phyloP scores from a whole-genome alignment of 2,113 vertebrate genomes.

The Chauna torquata region DNA sequence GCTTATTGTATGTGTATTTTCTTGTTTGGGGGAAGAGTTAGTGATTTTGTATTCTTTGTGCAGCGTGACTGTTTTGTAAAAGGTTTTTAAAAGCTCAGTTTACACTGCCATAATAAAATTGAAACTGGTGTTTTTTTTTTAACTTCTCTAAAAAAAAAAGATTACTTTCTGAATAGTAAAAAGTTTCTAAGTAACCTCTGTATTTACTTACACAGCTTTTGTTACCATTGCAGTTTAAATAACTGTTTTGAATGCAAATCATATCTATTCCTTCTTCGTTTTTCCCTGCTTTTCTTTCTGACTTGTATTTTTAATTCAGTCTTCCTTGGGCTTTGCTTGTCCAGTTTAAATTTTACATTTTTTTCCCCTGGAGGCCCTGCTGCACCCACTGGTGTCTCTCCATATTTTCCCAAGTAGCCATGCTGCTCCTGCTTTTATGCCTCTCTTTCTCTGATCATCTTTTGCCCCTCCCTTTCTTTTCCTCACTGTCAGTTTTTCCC shows the following conservation, averaged over 20 bases:
- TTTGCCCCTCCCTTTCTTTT: background rate
- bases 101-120: background rate
- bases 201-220: background rate
- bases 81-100: background rate
- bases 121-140: background rate
- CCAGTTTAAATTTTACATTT: background rate
- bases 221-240: background rate
- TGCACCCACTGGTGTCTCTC: background rate
- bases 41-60: background rate
- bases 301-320: background rate
- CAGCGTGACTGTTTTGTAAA: background rate
- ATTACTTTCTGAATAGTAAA: background rate
- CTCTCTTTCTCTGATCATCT: background rate
- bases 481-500: background rate
- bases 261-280: background rate
- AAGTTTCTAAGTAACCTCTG: background rate
- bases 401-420: background rate
- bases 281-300: background rate
- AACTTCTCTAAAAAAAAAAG: background rate
- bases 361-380: fast-evolving
- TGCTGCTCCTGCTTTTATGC: background rate
- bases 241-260: background rate
- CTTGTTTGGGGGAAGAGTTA: background rate
- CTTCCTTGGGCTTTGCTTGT: background rate
- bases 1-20: background rate